Evolutionary conservation across 2,113 vertebrate genomes (phyloP).

Genomic region (Oxyruncus cristatus): DNA sequence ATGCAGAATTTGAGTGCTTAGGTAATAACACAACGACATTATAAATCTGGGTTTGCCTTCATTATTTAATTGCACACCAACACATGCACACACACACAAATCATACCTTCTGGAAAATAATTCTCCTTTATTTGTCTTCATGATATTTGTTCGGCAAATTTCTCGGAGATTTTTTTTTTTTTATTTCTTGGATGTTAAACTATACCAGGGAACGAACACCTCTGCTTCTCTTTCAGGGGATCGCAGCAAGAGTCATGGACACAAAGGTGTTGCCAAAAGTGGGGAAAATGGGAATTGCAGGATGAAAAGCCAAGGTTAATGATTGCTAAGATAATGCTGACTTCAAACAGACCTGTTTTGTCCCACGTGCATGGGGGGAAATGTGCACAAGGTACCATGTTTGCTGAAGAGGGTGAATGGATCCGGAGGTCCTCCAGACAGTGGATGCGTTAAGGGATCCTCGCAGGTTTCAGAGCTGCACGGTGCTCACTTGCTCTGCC

Average conservation of each 20-base stretch:
- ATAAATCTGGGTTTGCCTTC: not conserved
- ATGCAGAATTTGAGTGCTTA: not conserved
- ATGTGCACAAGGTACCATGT: not conserved
- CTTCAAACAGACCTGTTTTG: not conserved
- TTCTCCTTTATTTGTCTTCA: not conserved
- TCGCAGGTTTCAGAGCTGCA: not conserved
- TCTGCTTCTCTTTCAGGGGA: not conserved
- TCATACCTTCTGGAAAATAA: not conserved
- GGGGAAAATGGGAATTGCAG: not conserved
- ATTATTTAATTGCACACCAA: not conserved
- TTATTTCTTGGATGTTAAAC: not conserved
- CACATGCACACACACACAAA: fast-evolving
- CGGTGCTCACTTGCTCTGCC: not conserved
- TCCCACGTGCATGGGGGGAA: not conserved
- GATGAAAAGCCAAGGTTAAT: not conserved
- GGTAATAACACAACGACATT: not conserved
- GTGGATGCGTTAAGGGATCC: not conserved
- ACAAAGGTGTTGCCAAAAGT: not conserved
- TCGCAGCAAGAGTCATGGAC: not conserved
- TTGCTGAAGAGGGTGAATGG: not conserved
- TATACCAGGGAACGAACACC: not conserved
- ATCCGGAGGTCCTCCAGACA: not conserved
- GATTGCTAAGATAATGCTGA: not conserved
- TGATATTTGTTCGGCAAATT: not conserved
- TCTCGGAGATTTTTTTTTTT: not conserved